Base-by-base conservation (phyloP, 2,797 vertebrate genomes). In the Sebastolobus alascanus region DNA sequence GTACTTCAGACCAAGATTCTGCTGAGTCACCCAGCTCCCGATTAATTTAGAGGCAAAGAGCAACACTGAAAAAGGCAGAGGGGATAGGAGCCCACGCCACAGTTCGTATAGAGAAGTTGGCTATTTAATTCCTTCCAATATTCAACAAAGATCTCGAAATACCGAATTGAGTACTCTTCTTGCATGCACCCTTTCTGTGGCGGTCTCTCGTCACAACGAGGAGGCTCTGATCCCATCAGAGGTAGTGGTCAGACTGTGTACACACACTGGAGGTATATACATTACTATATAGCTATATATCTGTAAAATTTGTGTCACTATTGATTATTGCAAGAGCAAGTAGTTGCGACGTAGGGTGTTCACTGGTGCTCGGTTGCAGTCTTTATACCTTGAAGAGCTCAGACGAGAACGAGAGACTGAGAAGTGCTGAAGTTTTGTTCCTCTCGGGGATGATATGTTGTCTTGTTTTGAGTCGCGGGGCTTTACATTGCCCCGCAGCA, bases 241-340 rank as follows among this genome's bases (percentile, higher is more conserved):
- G 85, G 72, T 90, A 86, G 91, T 79, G 91, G 89, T 89, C 91
- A 92, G 92, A 85, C 77, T 75, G 93, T 95, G 94, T 95, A 94
- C 93, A 95, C 93, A 95, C 94, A 94, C 94, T 90, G 93, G 92
- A 95, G 94, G 94, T 94, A 95, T 94, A 94, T 95, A 94, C 91
- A 94, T 94, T 80, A 91, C 86, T 93, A 90, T 94, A 93, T 94
- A 93, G 87, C 89, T 92, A 94, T 94, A 94, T 95, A 94, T 95
- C 89, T 93, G 93, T 93, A 92, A 93, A 87, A 89, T 92, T 88
- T 87, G 89, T 95, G 92, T 94, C 91, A 93, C 91, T 91, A 90
- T 92, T 89, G 91, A 91, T 92, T 93, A 92, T 92, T 82, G 90
- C 91, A 82, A 88, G 93, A 91, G 91, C 89, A 90, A 83, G 90